Evolutionary conservation across 2,888 invertebrate species (phyloP).

Genomic region (Ischnus inquisitorius): DNA sequence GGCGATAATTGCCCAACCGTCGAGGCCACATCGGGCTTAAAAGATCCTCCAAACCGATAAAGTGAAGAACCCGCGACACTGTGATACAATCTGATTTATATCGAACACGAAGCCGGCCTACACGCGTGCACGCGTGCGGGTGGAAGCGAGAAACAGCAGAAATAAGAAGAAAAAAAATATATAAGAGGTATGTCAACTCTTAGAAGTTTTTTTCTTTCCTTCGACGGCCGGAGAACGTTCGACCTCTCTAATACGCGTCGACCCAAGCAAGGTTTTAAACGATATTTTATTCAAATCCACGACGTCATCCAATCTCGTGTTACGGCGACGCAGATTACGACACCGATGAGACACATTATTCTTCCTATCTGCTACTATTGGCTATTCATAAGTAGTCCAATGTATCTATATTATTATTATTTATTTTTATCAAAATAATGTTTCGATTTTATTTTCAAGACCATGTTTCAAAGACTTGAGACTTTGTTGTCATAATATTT

Average conservation of each 20-base stretch:
- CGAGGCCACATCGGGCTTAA: constrained; percentile 70
- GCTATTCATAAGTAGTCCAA: not conserved
- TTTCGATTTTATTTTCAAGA: no score
- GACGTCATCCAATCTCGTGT: constrained; percentile 57
- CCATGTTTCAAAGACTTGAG: no score
- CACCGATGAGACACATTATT: constrained; percentile 30
- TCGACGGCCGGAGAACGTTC: constrained; percentile 27
- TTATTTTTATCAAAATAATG: no score
- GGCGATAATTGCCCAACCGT: constrained; percentile 81
- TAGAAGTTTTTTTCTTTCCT: constrained; percentile 4
- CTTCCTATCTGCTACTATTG: not conserved
- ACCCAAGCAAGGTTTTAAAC: constrained; percentile 73
- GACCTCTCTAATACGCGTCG: constrained; percentile 71
- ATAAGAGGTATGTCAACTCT: constrained; percentile 57
- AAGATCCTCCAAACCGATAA: constrained; percentile 78
- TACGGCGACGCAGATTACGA: constrained; percentile 45
- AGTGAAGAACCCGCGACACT: constrained; percentile 74
- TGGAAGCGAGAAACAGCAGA: constrained; percentile 63
- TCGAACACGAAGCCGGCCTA: constrained; percentile 77
- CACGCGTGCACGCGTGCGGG: constrained; percentile 60
- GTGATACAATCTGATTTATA: constrained; percentile 83
- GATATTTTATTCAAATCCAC: constrained; percentile 79
- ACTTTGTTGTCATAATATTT: no score
- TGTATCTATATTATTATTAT: not conserved
- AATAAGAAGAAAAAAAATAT: constrained; percentile 59